Percentiles rank a stretch among this genome's conserved stretches.
Evolutionary conservation across 2,888 invertebrate genomes (phyloP).

Genomic region (Drosophila anomelani): DNA sequence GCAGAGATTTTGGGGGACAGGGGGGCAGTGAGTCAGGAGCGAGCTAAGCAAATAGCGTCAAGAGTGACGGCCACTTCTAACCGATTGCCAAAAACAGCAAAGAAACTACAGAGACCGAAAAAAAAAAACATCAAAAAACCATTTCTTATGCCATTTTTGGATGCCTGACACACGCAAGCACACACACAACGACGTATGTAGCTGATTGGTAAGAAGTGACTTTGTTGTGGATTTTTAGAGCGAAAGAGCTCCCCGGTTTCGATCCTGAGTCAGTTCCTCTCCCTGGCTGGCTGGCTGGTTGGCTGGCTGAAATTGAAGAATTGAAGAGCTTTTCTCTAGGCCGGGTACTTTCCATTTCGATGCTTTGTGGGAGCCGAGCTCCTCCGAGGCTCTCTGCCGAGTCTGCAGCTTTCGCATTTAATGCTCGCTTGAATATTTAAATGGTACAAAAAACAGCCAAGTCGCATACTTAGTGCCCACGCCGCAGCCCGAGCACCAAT

Average conservation of each 20-base stretch:
- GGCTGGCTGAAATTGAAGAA: not conserved
- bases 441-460: conserved; percentile 47
- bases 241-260: conserved; percentile 23
- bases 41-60: conserved; percentile 48
- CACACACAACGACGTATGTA: conserved; percentile 22
- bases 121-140: conserved; percentile 5
- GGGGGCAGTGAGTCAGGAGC: conserved; percentile 47
- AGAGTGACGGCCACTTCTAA: conserved; percentile 65
- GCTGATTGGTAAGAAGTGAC: conserved; percentile 70
- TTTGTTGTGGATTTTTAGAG: conserved; percentile 51
- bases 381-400: conserved; percentile 7
- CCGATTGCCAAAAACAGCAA: conserved; percentile 68
- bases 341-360: conserved; percentile 36
- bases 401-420: conserved; percentile 43
- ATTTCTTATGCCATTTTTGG: conserved; percentile 70
- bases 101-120: conserved; percentile 35
- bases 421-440: conserved; percentile 69
- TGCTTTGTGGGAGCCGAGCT: conserved; percentile 28
- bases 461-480: conserved; percentile 76
- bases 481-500: conserved; percentile 31
- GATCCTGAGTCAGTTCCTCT: conserved; percentile 4
- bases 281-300: not conserved
- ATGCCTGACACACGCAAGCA: conserved; percentile 47
- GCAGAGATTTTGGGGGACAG: conserved; percentile 34
- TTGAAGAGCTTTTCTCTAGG: conserved; percentile 30